Base-by-base conservation (phyloP, 1,140 invertebrate species). In the Colletes latitarsis region DNA sequence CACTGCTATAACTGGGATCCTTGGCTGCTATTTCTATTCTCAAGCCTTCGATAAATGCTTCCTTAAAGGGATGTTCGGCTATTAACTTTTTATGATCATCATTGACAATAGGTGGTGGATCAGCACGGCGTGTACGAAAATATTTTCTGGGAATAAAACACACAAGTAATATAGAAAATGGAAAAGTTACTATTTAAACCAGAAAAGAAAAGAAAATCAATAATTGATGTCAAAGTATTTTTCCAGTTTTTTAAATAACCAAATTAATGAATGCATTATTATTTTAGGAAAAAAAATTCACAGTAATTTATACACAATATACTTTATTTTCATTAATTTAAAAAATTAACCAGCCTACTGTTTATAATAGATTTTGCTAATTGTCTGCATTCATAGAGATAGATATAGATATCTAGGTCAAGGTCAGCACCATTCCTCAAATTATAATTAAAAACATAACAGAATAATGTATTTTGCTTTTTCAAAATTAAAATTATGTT, bases 21-120 rank as follows among this genome's bases (percentile, higher is more conserved):
- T 95, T 96, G 15, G 94, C 92, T 0, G 94, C 93, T 14, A 88
- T 91, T 77, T 96, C 96, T 30, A 96, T 90, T 49, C 96, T 93
- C 46, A 96, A 52, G 0, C 95, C 95, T 75, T 95, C 93, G 39
- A 96, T 94, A 72, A 86, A 84, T 0, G 94, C 70, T 12, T 84
- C 71, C 46, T 39, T 82, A 30, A 78, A 10, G 17, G 49, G 58
- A 66, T 81, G 52, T 14, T 6, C 14, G 10, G 15, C 49, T 17
- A 41, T 21, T 62, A 67, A 49, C 69, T 15, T 80, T 43, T 66
- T n/a, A 55, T 12, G 39, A 14, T 74, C 74, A 68, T 46, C 62
- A 10, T 19, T 64, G n/a, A n/a, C 53, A 49, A 14, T 52, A 10
- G 14, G 4, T 43, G 41, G 57, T 17, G 49, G 66, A 69, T 64